phyloP scores from a whole-genome alignment of 1,140 invertebrate species.

The Zophobas morio region DNA sequence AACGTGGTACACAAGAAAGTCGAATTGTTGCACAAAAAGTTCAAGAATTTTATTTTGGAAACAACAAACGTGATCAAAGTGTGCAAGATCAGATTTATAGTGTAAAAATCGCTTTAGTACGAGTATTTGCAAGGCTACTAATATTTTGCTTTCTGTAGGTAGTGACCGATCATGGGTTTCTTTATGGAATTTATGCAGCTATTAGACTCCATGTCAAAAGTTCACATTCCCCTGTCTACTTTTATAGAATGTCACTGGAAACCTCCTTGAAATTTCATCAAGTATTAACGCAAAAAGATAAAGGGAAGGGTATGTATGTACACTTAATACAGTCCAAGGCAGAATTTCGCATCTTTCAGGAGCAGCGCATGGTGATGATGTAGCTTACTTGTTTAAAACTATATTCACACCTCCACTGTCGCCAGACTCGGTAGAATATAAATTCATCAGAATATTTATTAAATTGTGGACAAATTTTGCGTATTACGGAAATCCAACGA shows the following conservation, averaged over 20 bases:
- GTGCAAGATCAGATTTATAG: slow-evolving; percentile 3
- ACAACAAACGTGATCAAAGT: slow-evolving; percentile 28
- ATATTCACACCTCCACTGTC: slow-evolving; percentile 63
- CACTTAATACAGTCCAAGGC: background rate
- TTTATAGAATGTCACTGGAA: slow-evolving; percentile 50
- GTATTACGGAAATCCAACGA: slow-evolving; percentile 67
- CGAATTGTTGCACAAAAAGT: slow-evolving; percentile 47
- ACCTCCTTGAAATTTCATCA: slow-evolving; percentile 55
- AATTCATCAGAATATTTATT: slow-evolving; percentile 63
- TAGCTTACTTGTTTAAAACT: slow-evolving; percentile 73
- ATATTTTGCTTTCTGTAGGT: background rate
- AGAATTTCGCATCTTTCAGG: slow-evolving; percentile 65
- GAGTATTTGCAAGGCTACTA: no score
- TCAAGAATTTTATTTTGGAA: slow-evolving; percentile 45
- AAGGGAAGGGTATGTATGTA: background rate
- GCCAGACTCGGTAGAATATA: slow-evolving; percentile 42
- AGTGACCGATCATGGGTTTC: slow-evolving; percentile 29
- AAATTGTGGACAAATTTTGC: slow-evolving; percentile 70
- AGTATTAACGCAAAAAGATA: slow-evolving; percentile 57
- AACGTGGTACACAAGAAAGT: slow-evolving; percentile 22
- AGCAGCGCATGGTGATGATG: slow-evolving; percentile 74
- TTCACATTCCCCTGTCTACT: slow-evolving; percentile 52
- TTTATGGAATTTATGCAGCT: slow-evolving; percentile 27
- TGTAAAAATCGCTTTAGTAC: background rate
- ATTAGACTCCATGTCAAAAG: slow-evolving; percentile 22